Evolutionary conservation across 2,888 invertebrate species (phyloP), one percentile per base, ranked within the genome.

Genomic region (Theodoxus fluviatilis): DNA sequence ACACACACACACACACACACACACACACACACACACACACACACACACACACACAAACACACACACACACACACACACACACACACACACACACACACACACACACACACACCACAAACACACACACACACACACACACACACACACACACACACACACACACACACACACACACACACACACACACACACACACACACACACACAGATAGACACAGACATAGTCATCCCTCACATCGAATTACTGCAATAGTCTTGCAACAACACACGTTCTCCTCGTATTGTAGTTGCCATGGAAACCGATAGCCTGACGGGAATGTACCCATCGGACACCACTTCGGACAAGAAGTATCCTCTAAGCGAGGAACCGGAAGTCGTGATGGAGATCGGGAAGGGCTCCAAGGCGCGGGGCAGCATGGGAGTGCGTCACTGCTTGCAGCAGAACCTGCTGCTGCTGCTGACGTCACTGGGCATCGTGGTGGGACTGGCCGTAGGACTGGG

Each of bases 401-500:
- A n/a, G n/a, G n/a, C n/a, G n/a, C n/a, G n/a, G n/a, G n/a, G n/a
- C n/a, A n/a, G n/a, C n/a, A n/a, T n/a, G n/a, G n/a, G n/a, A n/a
- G n/a, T n/a, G n/a, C n/a, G n/a, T 40, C 52, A 55, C 25, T 70
- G 67, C 52, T 12, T 77, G 6, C 63, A 33, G 25, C 64, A 61
- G 3, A 76, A 76, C 47, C 43, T 77, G 3, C 61, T 80, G 57
- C 67, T 80, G 33, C 67, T 79, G n/a, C 59, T 77, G 15, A 80
- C 77, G 0, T 25, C 74, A 4, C 70, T 52, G 25, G 79, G 78
- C 1, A 76, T 79, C 18, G 55, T 76, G 1, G 31, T 75, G 1
- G 80, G 80, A 2, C 76, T 78, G 43, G 59, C 65, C 7, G 3
- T 79, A 1, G 79, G 79, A 6, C 75, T 80, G 25, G 71, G 67